These are phyloP conservation scores for Branchinecta lindahli DNA, from an alignment of 1,140 invertebrate genomes.

Conservation along the genomic window DNA sequence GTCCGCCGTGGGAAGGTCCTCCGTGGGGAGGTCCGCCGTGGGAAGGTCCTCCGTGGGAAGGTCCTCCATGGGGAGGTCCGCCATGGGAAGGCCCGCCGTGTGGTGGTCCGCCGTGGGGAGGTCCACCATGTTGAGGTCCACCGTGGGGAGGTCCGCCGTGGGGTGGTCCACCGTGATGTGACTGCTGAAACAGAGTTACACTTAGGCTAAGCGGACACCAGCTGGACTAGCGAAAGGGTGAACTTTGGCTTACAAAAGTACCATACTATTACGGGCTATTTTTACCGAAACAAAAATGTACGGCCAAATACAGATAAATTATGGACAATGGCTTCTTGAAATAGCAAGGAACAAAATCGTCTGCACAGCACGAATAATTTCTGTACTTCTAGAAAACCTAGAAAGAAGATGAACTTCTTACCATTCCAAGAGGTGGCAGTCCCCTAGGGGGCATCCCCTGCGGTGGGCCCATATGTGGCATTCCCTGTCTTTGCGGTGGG, in stretches of 20 bases:
- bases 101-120: slow-evolving; percentile 23
- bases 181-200: no score
- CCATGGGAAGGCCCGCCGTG: slow-evolving; percentile 41
- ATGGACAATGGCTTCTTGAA: background rate
- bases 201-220: no score
- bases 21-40: no score
- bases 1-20: no score
- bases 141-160: slow-evolving; percentile 27
- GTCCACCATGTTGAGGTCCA: slow-evolving; percentile 16
- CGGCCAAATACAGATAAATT: slow-evolving; percentile 25
- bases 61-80: slow-evolving; percentile 27
- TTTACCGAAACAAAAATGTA: slow-evolving; percentile 25
- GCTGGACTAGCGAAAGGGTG: no score
- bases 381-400: no score
- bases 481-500: slow-evolving; percentile 36
- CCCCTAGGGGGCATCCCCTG: slow-evolving; percentile 40
- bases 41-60: no score
- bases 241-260: no score
- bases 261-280: no score
- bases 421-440: slow-evolving; percentile 44
- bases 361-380: no score
- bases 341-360: no score
- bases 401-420: slow-evolving; percentile 29
- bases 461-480: slow-evolving; percentile 37
- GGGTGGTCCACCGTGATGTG: slow-evolving; percentile 25